Conservation (phyloP, 2,113 vertebrate species). For the Myocastor coypus region DNA sequence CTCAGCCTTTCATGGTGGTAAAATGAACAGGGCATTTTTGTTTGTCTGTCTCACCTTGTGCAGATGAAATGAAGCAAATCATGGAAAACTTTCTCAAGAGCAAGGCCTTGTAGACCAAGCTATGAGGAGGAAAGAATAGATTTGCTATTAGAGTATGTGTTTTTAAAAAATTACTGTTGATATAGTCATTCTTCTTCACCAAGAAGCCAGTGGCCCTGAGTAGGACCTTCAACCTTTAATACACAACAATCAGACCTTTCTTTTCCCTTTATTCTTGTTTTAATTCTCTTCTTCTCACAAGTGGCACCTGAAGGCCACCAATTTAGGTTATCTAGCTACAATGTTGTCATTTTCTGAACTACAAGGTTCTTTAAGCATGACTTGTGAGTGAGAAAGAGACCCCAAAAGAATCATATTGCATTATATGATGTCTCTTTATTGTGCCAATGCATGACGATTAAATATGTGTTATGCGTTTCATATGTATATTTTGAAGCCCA, state of each 20-base stretch:
- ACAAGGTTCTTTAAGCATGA: neutral
- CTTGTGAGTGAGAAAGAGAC: constrained; percentile 34
- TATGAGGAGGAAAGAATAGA: neutral
- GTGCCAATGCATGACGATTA: neutral
- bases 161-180: constrained; percentile 32
- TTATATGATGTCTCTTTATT: constrained; percentile 14
- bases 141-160: constrained; percentile 47
- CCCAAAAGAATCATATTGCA: neutral
- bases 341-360: neutral
- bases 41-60: constrained; percentile 52
- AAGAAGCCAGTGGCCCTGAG: constrained; percentile 3
- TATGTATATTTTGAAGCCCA: constrained; percentile 32
- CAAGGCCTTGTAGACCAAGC: constrained; percentile 47
- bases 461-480: constrained; percentile 55
- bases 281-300: neutral
- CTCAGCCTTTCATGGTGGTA: constrained; percentile 71
- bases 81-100: constrained; percentile 58
- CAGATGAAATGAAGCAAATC: constrained; percentile 64
- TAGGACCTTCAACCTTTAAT: neutral
- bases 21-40: constrained; percentile 57
- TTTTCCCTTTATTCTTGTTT: neutral
- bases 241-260: neutral
- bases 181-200: constrained; percentile 37
- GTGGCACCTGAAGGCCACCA: neutral
- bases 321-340: neutral